Base-by-base conservation (phyloP, 2,797 vertebrate genomes). In the Vireo griseus region DNA sequence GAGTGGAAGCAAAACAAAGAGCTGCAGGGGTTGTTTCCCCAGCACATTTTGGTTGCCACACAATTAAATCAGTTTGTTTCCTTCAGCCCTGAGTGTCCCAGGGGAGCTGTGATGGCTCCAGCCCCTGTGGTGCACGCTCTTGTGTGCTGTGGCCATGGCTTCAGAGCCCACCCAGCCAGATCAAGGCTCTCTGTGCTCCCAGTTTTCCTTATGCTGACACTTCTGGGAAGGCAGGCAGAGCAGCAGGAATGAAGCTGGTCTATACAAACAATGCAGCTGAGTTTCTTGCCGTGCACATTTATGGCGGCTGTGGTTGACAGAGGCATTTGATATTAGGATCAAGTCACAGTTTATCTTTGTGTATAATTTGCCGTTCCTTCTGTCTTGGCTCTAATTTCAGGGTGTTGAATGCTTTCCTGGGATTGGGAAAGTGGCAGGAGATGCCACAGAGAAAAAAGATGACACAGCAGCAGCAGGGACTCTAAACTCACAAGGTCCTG, bases 351-450 rank as follows among this genome's bases (percentile, higher is more conserved):
- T 66, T 33, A 28, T 80, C 75, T 50, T 65, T 18, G 18, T 80
- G 35, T 66, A 18, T 73, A n/a, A 92, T 40, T 52, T 63, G 51
- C 44, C 61, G 61, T 81, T 84, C 63, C 25, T 54, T 89, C 42
- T 62, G 59, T 95, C 50, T 92, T 22, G 58, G 12, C 93, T 96
- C 51, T 94, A 40, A 83, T 97, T 97, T 96, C 92, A 98, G 97
- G 88, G 55, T 12, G 6, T 35, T 73, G 73, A 77, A 76, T 83
- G 10, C 29, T 42, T 86, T 92, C 67, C 71, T 69, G 57, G 50
- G 25, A 6, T 28, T 59, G 77, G 24, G 63, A 59, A 77, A 72
- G 54, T 68, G 35, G 19, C 16, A 55, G 72, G 71, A 74, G 72
- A 50, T 58, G n/a, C 31, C 59, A 42, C 33, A 74, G 86, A 54